Conservation (phyloP, 1,140 invertebrate species). For the Battus philenor region DNA sequence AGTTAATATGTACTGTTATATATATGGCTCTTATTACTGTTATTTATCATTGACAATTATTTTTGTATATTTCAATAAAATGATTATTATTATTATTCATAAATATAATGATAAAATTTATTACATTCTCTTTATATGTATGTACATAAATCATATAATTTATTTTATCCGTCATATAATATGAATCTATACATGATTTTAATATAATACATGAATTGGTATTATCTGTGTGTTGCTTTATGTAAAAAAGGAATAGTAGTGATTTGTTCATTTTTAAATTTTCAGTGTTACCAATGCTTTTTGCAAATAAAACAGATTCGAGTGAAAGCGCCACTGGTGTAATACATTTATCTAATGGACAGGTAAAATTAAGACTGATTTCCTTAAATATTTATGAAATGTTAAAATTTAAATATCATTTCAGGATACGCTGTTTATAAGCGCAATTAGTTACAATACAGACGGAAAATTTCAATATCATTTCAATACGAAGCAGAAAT, state of each 20-base stretch:
- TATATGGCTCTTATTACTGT: too few relatives aligned
- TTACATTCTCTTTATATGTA: not conserved
- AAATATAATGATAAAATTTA: too few relatives aligned
- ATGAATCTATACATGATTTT: not conserved
- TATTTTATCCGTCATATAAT: too few relatives aligned
- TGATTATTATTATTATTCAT: too few relatives aligned
- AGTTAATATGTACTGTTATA: too few relatives aligned
- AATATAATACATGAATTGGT: not conserved
- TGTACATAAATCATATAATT: not conserved
- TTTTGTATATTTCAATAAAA: too few relatives aligned
- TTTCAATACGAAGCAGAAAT: constrained; percentile 15
- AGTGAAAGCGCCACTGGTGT: constrained; percentile 23
- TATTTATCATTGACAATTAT: too few relatives aligned
- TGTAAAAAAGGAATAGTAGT: not conserved
- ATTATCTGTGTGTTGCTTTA: not conserved
- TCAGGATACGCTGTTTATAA: constrained; percentile 35
- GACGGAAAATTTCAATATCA: constrained; percentile 31
- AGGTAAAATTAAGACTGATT: too few relatives aligned
- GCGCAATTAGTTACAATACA: constrained; percentile 25
- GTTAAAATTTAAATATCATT: too few relatives aligned
- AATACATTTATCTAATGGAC: constrained; percentile 21
- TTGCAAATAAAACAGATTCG: constrained; percentile 18
- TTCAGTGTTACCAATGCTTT: constrained; percentile 32
- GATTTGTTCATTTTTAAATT: not conserved
- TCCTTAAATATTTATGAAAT: too few relatives aligned